Evolutionary conservation across 2,888 invertebrate species (phyloP), one percentile per base, ranked within the genome.

Genomic region (Hipparchia semele): DNA sequence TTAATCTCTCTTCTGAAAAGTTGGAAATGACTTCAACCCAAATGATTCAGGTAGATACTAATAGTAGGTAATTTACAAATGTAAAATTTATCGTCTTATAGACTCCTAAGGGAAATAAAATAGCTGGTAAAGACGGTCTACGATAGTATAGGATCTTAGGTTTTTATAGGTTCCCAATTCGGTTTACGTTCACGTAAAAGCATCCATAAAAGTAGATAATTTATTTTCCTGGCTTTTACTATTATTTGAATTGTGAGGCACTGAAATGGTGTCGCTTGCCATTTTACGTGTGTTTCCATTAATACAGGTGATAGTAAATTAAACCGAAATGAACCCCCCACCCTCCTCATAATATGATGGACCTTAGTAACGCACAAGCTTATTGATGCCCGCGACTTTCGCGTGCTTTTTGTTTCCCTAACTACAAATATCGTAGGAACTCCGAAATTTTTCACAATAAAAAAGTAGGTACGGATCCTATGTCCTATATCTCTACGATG

Each of bases 181-280:
- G 12, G 53, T 76, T 76, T 73, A 74, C 67, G 74, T 49, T 62
- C 62, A 71, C 76, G 68, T 76, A 71, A 74, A 76, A 69, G 6
- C 33, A n/a, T 54, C 62, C 62, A 62, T 76, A 74, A 76, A 73
- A 61, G 39, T 12, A 49, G 12, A 62, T 76, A 68, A 74, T 76
- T 70, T 76, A 74, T 71, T 73, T 68, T 70, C 68, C n/a, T 68
- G 64, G 61, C 68, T 53, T 72, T 68, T 69, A 66, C 65, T 64
- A 70, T 70, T 60, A 54, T 59, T 69, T 53, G 66, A 66, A 64
- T 53, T 74, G 65, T 67, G 66, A 67, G 67, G 13, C 51, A 23
- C 60, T 59, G 45, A 71, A 23, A 67, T 46, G 51, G 46, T 9
- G 39, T 58, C 13, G n/a, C 4, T 39, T 39, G 39, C 39, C 39